These are phyloP conservation scores for Patiria miniata DNA, from an alignment of 35 echinoderm and acorn worm genomes.

Conservation along the genomic window DNA sequence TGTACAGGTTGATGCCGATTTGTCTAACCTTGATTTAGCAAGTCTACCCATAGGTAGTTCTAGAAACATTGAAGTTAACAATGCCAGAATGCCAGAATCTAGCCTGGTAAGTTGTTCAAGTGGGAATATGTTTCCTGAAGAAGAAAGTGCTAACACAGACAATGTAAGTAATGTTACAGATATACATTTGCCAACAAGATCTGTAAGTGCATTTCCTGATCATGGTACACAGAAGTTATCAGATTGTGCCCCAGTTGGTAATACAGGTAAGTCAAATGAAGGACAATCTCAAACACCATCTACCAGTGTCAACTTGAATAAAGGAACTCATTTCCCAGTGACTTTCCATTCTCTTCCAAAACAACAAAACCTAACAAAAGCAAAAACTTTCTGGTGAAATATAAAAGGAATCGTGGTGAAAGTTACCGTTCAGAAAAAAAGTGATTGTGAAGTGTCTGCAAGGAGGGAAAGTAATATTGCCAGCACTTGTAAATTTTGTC, in stretches of 20 bases:
- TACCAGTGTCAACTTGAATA: neutral
- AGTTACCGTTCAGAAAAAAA: neutral
- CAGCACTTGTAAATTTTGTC: neutral
- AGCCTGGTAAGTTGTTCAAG: neutral
- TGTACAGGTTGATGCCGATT: neutral
- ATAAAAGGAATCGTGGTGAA: constrained; percentile 17
- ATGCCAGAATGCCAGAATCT: neutral
- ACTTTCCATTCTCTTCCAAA: neutral
- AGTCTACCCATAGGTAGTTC: neutral
- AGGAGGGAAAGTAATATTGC: neutral
- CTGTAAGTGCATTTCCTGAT: neutral
- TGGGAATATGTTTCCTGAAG: neutral
- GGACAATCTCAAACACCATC: neutral
- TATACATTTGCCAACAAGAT: neutral
- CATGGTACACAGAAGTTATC: neutral
- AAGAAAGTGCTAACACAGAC: neutral
- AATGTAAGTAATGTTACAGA: neutral
- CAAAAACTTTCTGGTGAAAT: neutral
- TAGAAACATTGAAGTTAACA: neutral
- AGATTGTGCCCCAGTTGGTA: neutral
- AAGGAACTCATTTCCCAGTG: neutral
- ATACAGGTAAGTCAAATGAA: neutral
- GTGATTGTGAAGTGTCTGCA: neutral
- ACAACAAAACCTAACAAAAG: neutral
- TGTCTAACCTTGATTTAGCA: neutral